These are phyloP conservation scores for Scaeva pyrastri DNA, from an alignment of 2,888 invertebrate species.

Conservation along the genomic window DNA sequence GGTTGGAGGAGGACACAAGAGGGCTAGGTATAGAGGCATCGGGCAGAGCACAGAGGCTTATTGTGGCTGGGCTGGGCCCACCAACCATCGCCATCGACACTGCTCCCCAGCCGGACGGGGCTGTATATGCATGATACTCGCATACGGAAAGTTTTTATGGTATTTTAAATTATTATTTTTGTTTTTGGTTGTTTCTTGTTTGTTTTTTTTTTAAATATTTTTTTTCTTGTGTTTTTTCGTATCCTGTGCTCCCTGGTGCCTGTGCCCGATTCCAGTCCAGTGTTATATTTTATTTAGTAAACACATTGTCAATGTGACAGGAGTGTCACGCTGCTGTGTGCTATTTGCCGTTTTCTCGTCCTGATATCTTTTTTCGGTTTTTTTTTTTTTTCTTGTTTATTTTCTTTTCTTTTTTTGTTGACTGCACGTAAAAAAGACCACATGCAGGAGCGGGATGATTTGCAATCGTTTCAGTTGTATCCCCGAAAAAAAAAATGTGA, in stretches of 20 bases:
- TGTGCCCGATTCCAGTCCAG: conserved; percentile 1
- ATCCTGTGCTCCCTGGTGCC: conserved; percentile 3
- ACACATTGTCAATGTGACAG: conserved; percentile 75
- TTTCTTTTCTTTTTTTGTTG: neutral
- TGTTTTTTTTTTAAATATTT: neutral
- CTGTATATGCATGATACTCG: neutral
- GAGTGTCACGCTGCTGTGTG: conserved; percentile 59
- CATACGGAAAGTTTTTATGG: conserved; percentile 64
- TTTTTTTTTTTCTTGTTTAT: neutral
- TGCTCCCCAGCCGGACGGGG: neutral
- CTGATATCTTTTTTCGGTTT: conserved; percentile 5
- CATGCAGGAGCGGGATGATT: conserved; percentile 4
- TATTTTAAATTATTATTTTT: conserved; percentile 56
- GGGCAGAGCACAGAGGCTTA: too few species aligned
- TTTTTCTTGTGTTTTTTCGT: conserved; percentile 20
- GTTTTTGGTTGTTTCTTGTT: conserved; percentile 23
- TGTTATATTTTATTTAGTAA: conserved; percentile 74
- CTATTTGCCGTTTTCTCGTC: conserved; percentile 34
- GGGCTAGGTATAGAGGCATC: neutral
- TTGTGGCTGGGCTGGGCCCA: neutral
- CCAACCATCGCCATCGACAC: too few species aligned
- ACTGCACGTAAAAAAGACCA: neutral
- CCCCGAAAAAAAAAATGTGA: neutral
- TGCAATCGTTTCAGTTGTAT: conserved; percentile 12
- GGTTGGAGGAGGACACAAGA: neutral